Conservation (phyloP, 2,888 invertebrate genomes). For the Rhagonycha lutea region DNA sequence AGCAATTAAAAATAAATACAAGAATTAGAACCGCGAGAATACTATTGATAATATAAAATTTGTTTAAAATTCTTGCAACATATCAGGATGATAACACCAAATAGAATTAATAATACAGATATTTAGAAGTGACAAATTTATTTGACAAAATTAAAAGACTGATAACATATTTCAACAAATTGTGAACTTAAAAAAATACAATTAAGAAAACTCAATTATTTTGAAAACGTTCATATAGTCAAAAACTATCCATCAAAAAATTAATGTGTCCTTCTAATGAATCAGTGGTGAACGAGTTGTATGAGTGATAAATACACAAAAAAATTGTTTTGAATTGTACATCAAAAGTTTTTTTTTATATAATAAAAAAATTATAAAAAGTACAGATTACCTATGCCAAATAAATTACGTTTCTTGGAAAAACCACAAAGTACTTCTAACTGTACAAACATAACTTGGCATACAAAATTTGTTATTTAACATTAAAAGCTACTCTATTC, state of each 20-base stretch:
- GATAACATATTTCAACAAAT: neutral
- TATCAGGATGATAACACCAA: neutral
- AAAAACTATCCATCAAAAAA: neutral
- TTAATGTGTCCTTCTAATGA: neutral
- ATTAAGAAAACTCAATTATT: neutral
- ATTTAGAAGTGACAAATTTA: neutral
- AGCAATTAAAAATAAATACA: no score
- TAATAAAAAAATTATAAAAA: neutral
- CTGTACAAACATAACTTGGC: slow-evolving; percentile 2
- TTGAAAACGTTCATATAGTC: neutral
- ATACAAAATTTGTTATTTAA: slow-evolving; percentile 17
- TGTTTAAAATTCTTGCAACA: neutral
- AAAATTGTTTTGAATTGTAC: neutral
- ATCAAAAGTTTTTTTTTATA: neutral
- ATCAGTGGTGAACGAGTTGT: neutral
- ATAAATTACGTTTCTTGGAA: slow-evolving; percentile 10
- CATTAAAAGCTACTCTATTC: slow-evolving; percentile 54
- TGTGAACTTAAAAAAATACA: neutral
- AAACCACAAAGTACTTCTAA: neutral
- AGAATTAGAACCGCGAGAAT: no score
- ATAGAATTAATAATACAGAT: neutral
- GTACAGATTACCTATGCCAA: neutral
- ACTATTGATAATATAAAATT: neutral
- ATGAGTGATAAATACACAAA: neutral
- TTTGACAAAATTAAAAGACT: neutral